Conservation (phyloP, 2,113 vertebrate genomes). For the Chrysochloris asiatica region DNA sequence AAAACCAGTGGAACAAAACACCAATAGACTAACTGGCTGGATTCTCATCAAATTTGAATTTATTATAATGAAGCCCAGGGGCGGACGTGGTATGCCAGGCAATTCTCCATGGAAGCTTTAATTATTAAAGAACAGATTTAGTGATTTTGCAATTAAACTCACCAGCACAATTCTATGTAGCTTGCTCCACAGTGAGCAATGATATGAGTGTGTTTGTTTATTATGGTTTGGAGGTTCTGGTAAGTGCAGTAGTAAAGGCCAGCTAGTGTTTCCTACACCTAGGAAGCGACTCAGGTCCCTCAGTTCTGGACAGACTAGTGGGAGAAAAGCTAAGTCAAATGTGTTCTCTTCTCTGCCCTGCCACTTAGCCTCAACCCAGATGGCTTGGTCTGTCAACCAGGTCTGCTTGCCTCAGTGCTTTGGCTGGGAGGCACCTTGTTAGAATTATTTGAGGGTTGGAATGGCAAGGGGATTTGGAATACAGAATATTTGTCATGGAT, state of each 20-base stretch:
- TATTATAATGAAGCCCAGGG: background rate
- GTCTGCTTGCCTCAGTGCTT: background rate
- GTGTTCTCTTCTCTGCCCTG: background rate
- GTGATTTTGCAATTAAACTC: background rate
- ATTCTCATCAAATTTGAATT: conserved; percentile 10
- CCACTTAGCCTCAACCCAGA: background rate
- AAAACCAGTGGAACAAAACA: background rate
- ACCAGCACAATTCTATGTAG: background rate
- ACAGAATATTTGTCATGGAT: background rate
- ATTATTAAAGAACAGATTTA: background rate
- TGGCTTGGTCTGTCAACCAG: background rate
- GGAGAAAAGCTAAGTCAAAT: background rate
- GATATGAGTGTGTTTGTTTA: background rate
- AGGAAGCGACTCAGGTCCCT: too few relatives aligned
- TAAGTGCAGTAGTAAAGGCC: background rate
- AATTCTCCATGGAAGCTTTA: background rate
- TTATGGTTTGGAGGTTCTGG: background rate
- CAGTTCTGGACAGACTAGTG: background rate
- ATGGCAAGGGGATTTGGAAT: conserved; percentile 30
- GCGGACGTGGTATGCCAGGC: background rate
- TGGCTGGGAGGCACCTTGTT: background rate
- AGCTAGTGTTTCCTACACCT: background rate
- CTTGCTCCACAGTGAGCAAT: background rate
- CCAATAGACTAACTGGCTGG: background rate
- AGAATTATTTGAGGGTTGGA: background rate